These are phyloP conservation scores for Prionailurus bengalensis DNA, from an alignment of 2,113 vertebrate species.

Conservation along the genomic window DNA sequence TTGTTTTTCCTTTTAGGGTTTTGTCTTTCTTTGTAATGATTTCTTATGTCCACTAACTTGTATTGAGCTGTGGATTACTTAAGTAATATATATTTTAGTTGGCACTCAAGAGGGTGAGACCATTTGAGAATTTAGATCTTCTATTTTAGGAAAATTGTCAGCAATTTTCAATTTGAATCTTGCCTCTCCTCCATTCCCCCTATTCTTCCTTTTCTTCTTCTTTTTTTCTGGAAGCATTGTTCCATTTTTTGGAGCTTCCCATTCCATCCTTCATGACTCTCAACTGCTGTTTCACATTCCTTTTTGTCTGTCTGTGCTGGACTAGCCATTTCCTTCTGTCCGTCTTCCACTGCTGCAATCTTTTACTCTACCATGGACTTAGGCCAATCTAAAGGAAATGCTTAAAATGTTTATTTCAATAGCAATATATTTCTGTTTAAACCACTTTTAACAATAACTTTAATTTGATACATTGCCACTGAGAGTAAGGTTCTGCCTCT, in stretches of 20 bases:
- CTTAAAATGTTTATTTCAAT: background rate
- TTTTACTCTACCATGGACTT: background rate
- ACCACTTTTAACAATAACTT: background rate
- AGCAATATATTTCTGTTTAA: background rate
- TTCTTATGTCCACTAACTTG: background rate
- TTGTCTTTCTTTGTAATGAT: background rate
- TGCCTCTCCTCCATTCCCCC: background rate
- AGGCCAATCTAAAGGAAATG: background rate
- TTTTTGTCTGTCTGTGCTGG: background rate
- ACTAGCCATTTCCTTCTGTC: background rate
- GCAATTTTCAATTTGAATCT: background rate
- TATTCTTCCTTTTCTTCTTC: background rate
- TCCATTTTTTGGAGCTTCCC: background rate
- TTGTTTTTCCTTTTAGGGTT: background rate
- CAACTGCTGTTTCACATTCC: background rate
- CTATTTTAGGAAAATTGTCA: background rate
- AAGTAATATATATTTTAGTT: background rate
- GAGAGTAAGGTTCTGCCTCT: background rate
- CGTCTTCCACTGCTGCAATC: background rate
- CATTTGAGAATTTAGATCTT: background rate
- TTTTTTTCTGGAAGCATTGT: background rate
- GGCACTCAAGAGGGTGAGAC: background rate
- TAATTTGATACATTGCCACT: background rate
- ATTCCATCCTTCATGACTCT: background rate
- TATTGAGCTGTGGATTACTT: background rate